These are phyloP conservation scores for Empidonax alnorum DNA, from an alignment of 2,113 vertebrate species.

Conservation along the genomic window DNA sequence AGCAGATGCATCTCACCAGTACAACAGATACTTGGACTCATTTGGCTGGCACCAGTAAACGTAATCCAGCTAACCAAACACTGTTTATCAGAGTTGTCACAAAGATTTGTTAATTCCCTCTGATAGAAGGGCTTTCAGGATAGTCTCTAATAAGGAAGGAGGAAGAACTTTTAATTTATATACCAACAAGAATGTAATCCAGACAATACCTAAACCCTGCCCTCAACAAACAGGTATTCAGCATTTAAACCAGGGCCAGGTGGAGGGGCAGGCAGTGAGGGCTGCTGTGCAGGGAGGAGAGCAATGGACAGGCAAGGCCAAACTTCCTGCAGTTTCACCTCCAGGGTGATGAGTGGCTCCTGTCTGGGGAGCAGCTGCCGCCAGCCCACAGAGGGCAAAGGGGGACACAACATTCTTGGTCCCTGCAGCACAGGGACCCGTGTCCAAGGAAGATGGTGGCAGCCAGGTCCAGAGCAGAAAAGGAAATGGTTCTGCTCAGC, in stretches of 20 bases:
- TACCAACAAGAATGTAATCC: not conserved
- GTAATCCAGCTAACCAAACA: slow-evolving; percentile 15
- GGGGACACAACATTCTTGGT: rapidly evolving
- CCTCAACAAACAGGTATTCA: not conserved
- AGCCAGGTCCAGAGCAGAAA: not conserved
- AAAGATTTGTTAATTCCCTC: not conserved
- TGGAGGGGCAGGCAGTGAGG: not conserved
- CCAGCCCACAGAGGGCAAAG: not conserved
- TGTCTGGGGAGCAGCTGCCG: not conserved
- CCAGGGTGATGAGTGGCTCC: not conserved
- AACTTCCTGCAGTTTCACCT: not conserved
- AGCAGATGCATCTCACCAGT: slow-evolving; percentile 25
- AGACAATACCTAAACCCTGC: not conserved
- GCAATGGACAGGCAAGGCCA: not conserved
- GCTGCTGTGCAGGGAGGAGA: not conserved
- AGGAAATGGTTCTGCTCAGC: not conserved
- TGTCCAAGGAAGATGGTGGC: not conserved
- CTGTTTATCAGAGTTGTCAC: not conserved
- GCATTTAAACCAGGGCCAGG: rapidly evolving
- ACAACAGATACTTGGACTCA: not conserved
- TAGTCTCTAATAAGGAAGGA: not conserved
- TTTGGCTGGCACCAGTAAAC: not conserved
- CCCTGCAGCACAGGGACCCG: rapidly evolving
- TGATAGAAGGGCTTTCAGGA: not conserved
- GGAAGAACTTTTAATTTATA: slow-evolving; percentile 21